Base-by-base conservation (phyloP, 2,113 vertebrate genomes). In the Larimichthys crocea region DNA sequence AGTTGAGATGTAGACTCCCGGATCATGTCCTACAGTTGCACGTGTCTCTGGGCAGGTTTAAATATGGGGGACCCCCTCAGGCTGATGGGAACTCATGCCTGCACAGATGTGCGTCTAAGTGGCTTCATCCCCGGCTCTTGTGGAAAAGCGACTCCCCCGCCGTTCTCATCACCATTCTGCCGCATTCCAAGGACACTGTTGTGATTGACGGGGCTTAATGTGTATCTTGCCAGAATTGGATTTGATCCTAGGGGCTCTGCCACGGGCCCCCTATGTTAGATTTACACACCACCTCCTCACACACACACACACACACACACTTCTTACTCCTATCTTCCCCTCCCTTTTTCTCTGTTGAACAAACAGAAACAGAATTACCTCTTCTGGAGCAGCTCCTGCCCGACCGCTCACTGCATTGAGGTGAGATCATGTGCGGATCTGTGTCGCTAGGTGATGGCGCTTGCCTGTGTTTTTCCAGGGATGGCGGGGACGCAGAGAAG, bases 191-290 rank as follows among this genome's bases (percentile, higher is more conserved):
- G 96, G 96, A 94, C 96, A 95, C 94, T 89, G 91, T 70, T 89
- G 92, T 96, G 96, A 96, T 95, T 96, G 96, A 96, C 95, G 94
- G 93, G 94, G 95, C 95, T 97, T 96, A 96, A 96, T 96, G 96
- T 95, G 94, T 94, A 95, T 96, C 95, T 96, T 95, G 88, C 93
- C 95, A 96, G 95, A 96, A 97, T 96, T 97, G 95, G 93, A 96
- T 97, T 96, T 96, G 95, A 96, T 97, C 96, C 96, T 96, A 88
- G 93, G 93, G 95, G 95, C 95, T 95, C 94, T 95, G 95, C 94
- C 93, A 95, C 89, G 82, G 92, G 94, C 92, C 82, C 86, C 22
- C 90, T 90, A 85, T 95, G 95, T 96, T 95, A 96, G 95, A 96
- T 96, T 96, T 95, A 93, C 93, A 74, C 87, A 35, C 29, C 49